These are phyloP conservation scores for Ianthella basta DNA, from an alignment of 37 sponge, comb jelly and placozoan genomes.

Conservation along the genomic window DNA sequence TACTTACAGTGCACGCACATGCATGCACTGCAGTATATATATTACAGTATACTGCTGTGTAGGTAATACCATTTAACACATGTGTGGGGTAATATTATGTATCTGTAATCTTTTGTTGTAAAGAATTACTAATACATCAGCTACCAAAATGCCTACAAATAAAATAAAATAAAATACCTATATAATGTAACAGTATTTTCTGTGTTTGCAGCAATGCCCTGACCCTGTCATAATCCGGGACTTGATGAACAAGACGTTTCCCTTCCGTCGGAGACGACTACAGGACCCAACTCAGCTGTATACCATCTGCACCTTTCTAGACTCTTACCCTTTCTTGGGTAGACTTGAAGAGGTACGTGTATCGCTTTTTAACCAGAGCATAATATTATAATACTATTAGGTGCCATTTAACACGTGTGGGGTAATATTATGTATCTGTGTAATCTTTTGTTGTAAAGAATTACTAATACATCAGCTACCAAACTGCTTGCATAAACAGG, in stretches of 20 bases:
- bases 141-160: not conserved
- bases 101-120: not conserved
- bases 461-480: not conserved
- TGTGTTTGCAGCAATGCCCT: not conserved
- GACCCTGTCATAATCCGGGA: not conserved
- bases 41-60: no score
- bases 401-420: not conserved
- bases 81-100: not conserved
- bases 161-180: no score
- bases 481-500: not conserved
- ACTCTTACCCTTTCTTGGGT: not conserved
- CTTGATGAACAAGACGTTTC: not conserved
- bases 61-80: not conserved
- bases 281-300: not conserved
- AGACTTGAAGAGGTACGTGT: not conserved
- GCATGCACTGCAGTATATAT: no score
- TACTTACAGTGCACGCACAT: no score
- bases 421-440: not conserved
- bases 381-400: not conserved
- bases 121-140: not conserved
- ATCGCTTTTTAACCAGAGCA: not conserved
- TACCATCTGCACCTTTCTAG: not conserved
- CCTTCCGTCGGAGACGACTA: not conserved
- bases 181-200: not conserved
- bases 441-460: not conserved